Evolutionary conservation across 2,113 vertebrate species (phyloP), one percentile per base, ranked within the genome.

Genomic region (Lontra canadensis): DNA sequence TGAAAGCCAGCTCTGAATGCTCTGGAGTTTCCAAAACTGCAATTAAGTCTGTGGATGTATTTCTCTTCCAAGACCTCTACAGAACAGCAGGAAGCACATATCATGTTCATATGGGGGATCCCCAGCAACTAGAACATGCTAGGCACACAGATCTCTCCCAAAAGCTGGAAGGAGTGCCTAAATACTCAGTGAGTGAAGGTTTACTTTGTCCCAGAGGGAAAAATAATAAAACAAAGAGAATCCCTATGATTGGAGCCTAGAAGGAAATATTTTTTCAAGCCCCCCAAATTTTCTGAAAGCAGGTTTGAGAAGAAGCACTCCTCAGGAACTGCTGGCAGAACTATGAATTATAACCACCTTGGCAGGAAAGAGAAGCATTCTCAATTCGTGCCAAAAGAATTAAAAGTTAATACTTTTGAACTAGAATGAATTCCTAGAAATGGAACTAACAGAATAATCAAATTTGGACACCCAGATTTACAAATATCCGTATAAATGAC

Each of bases 351-450:
- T 26, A 91, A 80, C 23, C 31, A 49, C 14, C 6, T 39, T 23
- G 20, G 61, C 1, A 13, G 34, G 3, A 1, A 18, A 44, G 4
- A 17, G 0, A 25, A 44, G 4, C 11, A 0, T 4, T 34, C 29
- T 39, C 69, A 95, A 34, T 95, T 93, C 63, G 12, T 17, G 31
- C 91, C 71, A 95, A 97, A 96, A 92, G 42, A 81, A 36, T 83
- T 95, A 57, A 91, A 87, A 94, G 1, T 61, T 89, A 71, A 55
- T 83, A 97, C 31, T 63, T 95, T 7, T 90, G 18, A 96, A 88
- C 42, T 76, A 80, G 14, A 97, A 86, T 90, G 2, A 94, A 97
- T 71, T 94, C 44, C 74, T 80, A 92, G 42, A 97, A 97, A 71
- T 31, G 23, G 21, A 95, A 87, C 57, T 94, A 88, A 93, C 7